These are phyloP conservation scores for Hexactinellida sp. DNA, from an alignment of 37 sponge, comb jelly and placozoan genomes.

Conservation along the genomic window DNA sequence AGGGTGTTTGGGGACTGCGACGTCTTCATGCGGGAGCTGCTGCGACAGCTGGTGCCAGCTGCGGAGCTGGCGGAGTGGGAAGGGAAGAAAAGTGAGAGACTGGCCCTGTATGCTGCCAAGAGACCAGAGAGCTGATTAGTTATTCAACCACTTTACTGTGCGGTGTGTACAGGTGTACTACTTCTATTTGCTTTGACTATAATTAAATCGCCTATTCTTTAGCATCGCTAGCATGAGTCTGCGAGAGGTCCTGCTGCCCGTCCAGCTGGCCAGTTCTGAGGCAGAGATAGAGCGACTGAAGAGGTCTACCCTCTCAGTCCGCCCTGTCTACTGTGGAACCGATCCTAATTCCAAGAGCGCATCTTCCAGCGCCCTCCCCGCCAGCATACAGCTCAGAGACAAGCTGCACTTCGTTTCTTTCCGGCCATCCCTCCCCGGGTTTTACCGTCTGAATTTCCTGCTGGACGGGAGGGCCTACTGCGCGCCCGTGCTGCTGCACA, in stretches of 20 bases:
- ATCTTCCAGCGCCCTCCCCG: background rate
- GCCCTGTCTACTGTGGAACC: background rate
- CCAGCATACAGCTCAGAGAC: background rate
- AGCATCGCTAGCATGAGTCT: background rate
- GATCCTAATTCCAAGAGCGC: background rate
- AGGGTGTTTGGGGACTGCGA: conserved; percentile 50
- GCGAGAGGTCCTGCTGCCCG: background rate
- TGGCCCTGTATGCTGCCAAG: conserved; percentile 15
- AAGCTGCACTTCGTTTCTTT: background rate
- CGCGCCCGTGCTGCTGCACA: background rate
- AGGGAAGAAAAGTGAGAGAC: conserved; percentile 14
- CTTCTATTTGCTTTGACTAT: background rate
- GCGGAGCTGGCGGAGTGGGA: conserved; percentile 30
- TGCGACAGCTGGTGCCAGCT: conserved; percentile 27
- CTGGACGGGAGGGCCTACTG: background rate
- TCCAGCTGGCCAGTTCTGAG: background rate
- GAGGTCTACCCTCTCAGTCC: background rate
- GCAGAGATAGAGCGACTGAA: background rate
- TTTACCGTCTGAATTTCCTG: background rate
- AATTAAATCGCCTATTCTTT: background rate
- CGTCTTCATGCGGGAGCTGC: conserved; percentile 27
- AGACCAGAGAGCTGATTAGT: background rate
- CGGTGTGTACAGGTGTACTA: background rate
- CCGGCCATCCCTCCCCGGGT: background rate
- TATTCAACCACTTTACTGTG: background rate